Evolutionary conservation across 92 coral and sea anemone species (phyloP).

Genomic region (Anthopleura xanthogrammica): DNA sequence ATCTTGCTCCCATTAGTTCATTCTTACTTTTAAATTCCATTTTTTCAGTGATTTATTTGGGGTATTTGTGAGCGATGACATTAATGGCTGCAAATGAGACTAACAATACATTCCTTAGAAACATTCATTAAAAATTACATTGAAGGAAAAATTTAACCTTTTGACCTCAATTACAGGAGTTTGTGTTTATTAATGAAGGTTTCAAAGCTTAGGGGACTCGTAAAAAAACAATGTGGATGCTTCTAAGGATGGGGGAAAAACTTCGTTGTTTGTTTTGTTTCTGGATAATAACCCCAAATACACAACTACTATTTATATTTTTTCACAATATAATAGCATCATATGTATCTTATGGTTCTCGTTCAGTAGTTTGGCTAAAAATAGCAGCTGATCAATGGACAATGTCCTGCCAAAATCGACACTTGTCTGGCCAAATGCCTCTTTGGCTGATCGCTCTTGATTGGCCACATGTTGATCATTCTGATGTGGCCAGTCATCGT

Average conservation of each 20-base stretch:
- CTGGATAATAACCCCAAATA: background rate
- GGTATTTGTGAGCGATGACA: background rate
- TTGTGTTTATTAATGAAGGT: background rate
- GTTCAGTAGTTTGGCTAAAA: background rate
- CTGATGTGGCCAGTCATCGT: too few relatives aligned
- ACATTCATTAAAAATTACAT: background rate
- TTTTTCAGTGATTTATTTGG: background rate
- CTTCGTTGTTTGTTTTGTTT: background rate
- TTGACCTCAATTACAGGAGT: background rate
- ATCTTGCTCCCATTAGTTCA: background rate
- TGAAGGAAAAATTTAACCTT: background rate
- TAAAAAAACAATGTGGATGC: background rate
- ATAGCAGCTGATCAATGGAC: too few relatives aligned
- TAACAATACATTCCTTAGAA: background rate
- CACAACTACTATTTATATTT: background rate
- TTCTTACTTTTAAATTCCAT: background rate
- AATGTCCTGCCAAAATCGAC: too few relatives aligned
- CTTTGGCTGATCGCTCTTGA: too few relatives aligned
- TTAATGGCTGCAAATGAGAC: conserved; percentile 2
- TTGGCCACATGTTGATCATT: too few relatives aligned
- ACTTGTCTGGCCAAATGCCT: background rate
- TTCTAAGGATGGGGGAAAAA: background rate
- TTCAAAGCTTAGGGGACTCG: background rate
- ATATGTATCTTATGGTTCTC: background rate
- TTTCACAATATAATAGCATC: background rate